phyloP scores from a whole-genome alignment of 1,140 invertebrate species.

The Carposina sasakii region DNA sequence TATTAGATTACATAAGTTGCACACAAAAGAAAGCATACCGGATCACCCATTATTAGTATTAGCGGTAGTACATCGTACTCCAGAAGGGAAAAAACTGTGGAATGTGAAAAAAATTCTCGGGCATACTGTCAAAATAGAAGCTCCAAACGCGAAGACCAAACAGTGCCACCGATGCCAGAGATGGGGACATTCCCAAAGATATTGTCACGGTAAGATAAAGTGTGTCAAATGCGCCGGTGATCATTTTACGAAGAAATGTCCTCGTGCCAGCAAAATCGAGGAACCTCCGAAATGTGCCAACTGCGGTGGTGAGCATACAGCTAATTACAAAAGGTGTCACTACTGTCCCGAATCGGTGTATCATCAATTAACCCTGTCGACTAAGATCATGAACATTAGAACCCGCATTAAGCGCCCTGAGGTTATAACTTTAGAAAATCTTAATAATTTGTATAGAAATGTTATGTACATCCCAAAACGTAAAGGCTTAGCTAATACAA shows the following conservation, averaged over 20 bases:
- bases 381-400: not conserved
- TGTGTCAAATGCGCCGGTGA: constrained; percentile 48
- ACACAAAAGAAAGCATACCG: constrained; percentile 19
- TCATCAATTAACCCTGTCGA: constrained; percentile 6
- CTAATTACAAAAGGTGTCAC: constrained; percentile 38
- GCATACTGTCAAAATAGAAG: constrained; percentile 32
- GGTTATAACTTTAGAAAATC: constrained; percentile 24
- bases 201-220: constrained; percentile 37
- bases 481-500: too few relatives aligned
- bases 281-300: constrained; percentile 49
- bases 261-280: constrained; percentile 16
- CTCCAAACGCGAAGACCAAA: constrained; percentile 23
- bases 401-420: not conserved
- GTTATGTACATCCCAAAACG: not conserved
- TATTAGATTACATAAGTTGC: constrained; percentile 40
- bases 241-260: constrained; percentile 38
- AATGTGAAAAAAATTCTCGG: constrained; percentile 30
- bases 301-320: constrained; percentile 41
- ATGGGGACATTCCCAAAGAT: constrained; percentile 49
- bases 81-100: constrained; percentile 34
- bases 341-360: constrained; percentile 28
- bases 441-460: constrained; percentile 21
- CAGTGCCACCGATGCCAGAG: constrained; percentile 48
- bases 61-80: constrained; percentile 33
- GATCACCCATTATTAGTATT: constrained; percentile 29